These are phyloP conservation scores for Peromyscus aztecus DNA, from an alignment of 2,797 vertebrate species.

Conservation along the genomic window DNA sequence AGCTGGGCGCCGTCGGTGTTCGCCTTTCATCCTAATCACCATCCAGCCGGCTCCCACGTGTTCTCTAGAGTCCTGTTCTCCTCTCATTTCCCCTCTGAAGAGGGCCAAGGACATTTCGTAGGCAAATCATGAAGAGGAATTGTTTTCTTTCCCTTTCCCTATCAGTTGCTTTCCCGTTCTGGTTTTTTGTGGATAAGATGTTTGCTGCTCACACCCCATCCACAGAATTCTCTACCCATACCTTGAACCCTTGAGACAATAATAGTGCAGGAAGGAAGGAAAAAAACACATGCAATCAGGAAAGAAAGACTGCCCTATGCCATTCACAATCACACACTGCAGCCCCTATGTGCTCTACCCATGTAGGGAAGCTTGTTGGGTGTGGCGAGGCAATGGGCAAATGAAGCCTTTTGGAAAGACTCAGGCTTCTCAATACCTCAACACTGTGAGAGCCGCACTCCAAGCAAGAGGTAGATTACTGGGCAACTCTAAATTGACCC, in stretches of 20 bases:
- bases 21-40: constrained; percentile 27
- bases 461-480: background rate
- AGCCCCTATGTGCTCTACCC: background rate
- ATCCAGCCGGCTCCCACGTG: background rate
- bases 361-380: background rate
- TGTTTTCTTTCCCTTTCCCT: constrained; percentile 26
- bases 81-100: background rate
- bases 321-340: constrained; percentile 19
- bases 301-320: background rate
- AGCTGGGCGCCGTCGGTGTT: background rate
- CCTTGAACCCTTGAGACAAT: constrained; percentile 38
- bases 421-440: background rate
- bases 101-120: background rate
- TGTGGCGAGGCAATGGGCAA: background rate
- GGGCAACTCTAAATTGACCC: background rate
- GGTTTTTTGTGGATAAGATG: constrained; percentile 7
- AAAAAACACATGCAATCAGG: background rate
- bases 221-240: constrained; percentile 14
- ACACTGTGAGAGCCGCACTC: background rate
- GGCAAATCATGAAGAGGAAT: constrained; percentile 36
- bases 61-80: background rate
- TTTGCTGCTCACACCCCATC: constrained; percentile 56
- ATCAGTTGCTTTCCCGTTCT: constrained; percentile 32
- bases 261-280: background rate
- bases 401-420: background rate